These are phyloP conservation scores for Diorhabda carinulata DNA, from an alignment of 1,140 invertebrate genomes.

Conservation along the genomic window DNA sequence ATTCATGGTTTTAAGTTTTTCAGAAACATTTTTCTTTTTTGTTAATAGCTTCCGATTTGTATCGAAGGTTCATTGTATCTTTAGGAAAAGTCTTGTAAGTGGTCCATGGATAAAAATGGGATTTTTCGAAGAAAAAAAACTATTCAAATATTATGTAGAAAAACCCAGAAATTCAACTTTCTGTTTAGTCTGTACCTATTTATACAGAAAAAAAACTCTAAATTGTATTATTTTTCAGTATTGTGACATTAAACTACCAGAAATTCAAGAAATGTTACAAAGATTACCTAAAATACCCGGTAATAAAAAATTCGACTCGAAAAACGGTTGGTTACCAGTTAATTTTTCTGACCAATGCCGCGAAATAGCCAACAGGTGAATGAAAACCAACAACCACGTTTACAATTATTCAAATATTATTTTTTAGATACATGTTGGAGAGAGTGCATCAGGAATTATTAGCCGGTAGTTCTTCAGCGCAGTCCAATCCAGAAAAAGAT, in stretches of 20 bases:
- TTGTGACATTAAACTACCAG: conserved; percentile 77
- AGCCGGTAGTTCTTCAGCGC: conserved; percentile 19
- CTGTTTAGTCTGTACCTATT: too few relatives aligned
- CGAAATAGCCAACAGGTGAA: conserved; percentile 59
- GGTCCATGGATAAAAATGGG: too few relatives aligned
- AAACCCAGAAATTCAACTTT: too few relatives aligned
- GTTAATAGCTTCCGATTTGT: too few relatives aligned
- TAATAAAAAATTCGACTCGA: conserved; percentile 63
- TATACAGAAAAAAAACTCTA: neutral
- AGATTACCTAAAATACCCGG: conserved; percentile 61
- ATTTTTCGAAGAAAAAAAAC: too few relatives aligned
- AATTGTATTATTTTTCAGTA: conserved; percentile 30
- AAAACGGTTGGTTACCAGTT: conserved; percentile 70
- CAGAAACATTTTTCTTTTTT: too few relatives aligned
- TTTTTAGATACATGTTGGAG: conserved; percentile 50
- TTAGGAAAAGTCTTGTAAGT: too few relatives aligned
- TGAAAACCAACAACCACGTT: neutral
- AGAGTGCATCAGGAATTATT: conserved; percentile 52
- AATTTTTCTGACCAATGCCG: conserved; percentile 64
- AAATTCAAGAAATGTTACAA: conserved; percentile 75
- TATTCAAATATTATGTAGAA: too few relatives aligned
- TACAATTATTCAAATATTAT: neutral
- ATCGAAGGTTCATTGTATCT: too few relatives aligned
- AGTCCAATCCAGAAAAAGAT: conserved; percentile 4
- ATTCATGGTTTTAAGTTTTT: too few relatives aligned